Evolutionary conservation across 2,888 invertebrate genomes (phyloP).

Genomic region (Tenodera sinensis): DNA sequence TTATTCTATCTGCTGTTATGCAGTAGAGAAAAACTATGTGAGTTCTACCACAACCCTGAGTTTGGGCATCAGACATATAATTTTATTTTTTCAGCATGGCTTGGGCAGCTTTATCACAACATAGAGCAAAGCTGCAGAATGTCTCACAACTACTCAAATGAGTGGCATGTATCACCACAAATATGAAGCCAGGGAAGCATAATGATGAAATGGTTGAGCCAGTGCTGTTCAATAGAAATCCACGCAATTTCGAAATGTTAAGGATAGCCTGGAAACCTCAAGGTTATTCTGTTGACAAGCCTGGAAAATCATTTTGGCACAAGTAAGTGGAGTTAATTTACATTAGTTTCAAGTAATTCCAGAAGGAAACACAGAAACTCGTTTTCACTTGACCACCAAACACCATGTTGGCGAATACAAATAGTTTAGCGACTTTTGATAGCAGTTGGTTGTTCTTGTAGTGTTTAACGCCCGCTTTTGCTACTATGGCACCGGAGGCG

Average conservation of each 20-base stretch:
- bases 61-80: background rate
- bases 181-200: background rate
- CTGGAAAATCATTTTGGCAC: slow-evolving; percentile 23
- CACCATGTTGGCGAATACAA: no score
- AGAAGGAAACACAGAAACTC: no score
- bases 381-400: no score
- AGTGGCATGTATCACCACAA: background rate
- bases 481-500: no score
- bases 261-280: background rate
- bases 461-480: no score
- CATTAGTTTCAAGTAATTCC: background rate
- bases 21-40: no score
- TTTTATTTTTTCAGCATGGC: background rate
- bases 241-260: slow-evolving; percentile 2
- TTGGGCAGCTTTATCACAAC: background rate
- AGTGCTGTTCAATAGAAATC: background rate
- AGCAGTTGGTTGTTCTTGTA: no score
- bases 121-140: no score
- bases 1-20: no score
- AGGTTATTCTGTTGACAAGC: background rate
- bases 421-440: no score
- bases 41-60: no score
- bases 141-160: no score
- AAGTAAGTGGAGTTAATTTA: slow-evolving; percentile 3
- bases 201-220: background rate